Evolutionary conservation across 2,113 vertebrate genomes (phyloP).

Genomic region (Oceanites oceanicus): DNA sequence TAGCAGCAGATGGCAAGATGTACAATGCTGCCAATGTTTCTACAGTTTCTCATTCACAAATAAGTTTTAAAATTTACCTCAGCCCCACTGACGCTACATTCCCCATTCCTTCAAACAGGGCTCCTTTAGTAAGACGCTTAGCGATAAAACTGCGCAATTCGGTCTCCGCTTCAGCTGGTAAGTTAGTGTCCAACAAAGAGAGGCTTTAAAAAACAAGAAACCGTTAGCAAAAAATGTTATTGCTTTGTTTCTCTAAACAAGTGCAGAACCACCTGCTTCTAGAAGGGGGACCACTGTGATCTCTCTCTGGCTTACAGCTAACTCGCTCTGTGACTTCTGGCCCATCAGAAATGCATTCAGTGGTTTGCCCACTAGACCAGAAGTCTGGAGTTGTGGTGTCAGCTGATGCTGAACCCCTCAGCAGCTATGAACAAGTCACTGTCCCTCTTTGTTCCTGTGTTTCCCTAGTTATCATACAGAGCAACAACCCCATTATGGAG

Average conservation of each 20-base stretch:
- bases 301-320: background rate
- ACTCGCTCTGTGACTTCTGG: background rate
- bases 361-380: background rate
- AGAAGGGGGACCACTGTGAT: background rate
- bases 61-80: slow-evolving; percentile 75
- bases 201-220: slow-evolving; percentile 76
- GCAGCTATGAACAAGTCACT: background rate
- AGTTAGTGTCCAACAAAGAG: slow-evolving; percentile 86
- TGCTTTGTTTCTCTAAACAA: background rate
- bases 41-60: background rate
- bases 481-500: background rate
- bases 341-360: background rate
- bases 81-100: slow-evolving; percentile 89
- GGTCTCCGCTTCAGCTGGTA: slow-evolving; percentile 86
- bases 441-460: background rate
- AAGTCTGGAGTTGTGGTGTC: background rate
- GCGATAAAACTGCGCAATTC: slow-evolving; percentile 87
- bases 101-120: slow-evolving; percentile 92
- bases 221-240: fast-evolving
- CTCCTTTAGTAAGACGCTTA: slow-evolving; percentile 91
- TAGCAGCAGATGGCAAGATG: background rate
- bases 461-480: background rate
- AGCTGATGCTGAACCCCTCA: background rate
- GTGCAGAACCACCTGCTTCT: background rate
- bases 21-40: background rate